Evolutionary conservation across 2,113 vertebrate genomes (phyloP).

Genomic region (Scalopus aquaticus): DNA sequence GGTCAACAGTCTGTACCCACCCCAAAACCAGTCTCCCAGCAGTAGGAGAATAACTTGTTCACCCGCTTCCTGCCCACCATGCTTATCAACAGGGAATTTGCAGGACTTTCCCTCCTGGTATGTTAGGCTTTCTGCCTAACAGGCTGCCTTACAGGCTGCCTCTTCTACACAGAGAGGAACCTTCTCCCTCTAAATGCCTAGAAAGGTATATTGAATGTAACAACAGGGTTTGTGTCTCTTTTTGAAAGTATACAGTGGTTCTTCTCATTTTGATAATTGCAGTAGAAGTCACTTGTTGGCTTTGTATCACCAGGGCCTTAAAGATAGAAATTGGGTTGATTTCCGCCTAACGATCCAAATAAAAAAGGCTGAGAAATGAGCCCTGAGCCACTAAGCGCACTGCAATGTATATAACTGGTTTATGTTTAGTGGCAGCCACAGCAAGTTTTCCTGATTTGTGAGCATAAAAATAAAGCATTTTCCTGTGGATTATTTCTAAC

Average conservation of each 20-base stretch:
- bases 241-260: conserved; percentile 8
- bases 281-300: conserved; percentile 39
- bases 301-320: neutral
- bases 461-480: conserved; percentile 45
- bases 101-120: neutral
- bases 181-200: neutral
- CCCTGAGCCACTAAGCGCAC: neutral
- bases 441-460: conserved; percentile 2
- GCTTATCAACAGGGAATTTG: neutral
- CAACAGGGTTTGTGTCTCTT: conserved; percentile 30
- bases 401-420: neutral
- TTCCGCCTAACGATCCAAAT: conserved; percentile 31
- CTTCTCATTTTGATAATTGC: neutral
- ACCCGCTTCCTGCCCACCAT: neutral
- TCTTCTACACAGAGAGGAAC: neutral
- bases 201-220: neutral
- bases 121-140: neutral
- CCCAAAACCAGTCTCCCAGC: neutral
- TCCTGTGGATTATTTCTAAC: conserved; percentile 52
- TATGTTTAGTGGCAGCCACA: neutral
- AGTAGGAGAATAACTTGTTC: neutral
- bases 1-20: neutral
- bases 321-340: neutral
- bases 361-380: conserved; percentile 37
- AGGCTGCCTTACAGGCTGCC: neutral